phyloP scores from a whole-genome alignment of 1,140 invertebrate species.

The Bombus balteatus region DNA sequence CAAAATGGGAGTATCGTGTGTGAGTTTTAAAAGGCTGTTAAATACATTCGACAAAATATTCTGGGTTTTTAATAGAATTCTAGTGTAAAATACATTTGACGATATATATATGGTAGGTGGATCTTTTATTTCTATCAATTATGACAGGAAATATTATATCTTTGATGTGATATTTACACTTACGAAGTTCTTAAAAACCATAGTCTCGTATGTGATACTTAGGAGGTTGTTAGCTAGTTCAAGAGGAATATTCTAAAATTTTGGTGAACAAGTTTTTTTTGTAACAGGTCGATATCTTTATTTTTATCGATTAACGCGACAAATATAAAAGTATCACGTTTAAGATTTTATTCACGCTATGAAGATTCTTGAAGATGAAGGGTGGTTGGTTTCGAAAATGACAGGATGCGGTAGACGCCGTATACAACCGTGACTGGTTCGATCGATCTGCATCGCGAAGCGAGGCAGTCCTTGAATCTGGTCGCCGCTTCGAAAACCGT shows the following conservation, averaged over 20 bases:
- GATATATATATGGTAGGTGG: too few relatives aligned
- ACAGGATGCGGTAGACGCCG: constrained; percentile 27
- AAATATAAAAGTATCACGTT: neutral
- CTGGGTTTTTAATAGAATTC: neutral
- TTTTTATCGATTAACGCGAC: neutral
- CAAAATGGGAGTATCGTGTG: too few relatives aligned
- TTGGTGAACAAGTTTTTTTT: neutral
- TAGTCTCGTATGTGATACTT: too few relatives aligned
- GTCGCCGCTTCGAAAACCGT: constrained; percentile 27
- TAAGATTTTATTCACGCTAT: neutral
- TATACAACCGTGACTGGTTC: constrained; percentile 12
- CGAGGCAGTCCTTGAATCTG: constrained; percentile 32
- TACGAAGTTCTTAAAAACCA: too few relatives aligned
- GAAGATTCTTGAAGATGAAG: neutral
- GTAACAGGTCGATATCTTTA: too few relatives aligned
- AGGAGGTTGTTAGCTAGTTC: accelerated
- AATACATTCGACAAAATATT: neutral
- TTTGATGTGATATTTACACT: neutral
- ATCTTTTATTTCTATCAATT: too few relatives aligned
- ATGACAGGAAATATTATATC: neutral
- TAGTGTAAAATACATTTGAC: too few relatives aligned
- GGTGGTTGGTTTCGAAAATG: neutral
- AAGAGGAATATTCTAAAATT: neutral
- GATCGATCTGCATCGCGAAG: constrained; percentile 55
- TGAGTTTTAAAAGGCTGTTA: neutral